Conservation (phyloP, 92 coral and sea anemone species). For the Palythoa caribaeorum region DNA sequence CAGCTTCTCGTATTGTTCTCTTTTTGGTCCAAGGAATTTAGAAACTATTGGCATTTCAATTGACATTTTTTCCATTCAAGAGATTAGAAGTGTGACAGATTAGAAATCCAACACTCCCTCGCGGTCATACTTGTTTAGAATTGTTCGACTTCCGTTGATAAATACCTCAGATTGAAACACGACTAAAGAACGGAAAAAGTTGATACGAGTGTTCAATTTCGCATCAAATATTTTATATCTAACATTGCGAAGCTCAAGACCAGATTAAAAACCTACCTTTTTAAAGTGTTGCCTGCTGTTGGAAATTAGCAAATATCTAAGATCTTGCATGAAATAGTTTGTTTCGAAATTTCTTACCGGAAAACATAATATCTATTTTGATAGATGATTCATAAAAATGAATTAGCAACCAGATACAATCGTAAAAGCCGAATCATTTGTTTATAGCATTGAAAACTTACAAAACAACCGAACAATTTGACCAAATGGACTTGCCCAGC, state of each 20-base stretch:
- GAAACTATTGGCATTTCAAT: not conserved
- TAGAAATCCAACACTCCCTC: not conserved
- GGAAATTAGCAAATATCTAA: not conserved
- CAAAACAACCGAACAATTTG: not conserved
- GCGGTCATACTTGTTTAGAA: not conserved
- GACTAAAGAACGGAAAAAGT: not conserved
- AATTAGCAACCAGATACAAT: not conserved
- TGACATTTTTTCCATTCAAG: slow-evolving; percentile 26
- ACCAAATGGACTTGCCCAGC: not conserved
- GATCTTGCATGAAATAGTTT: not conserved
- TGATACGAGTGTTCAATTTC: not conserved
- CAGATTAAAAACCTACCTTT: not conserved
- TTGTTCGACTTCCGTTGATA: slow-evolving; percentile 32
- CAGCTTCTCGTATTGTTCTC: not conserved
- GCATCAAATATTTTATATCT: not conserved
- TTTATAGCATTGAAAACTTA: too few species aligned
- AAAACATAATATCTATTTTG: not conserved
- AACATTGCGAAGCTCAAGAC: not conserved
- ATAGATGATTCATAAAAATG: not conserved
- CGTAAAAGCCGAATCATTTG: not conserved
- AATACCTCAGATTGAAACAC: slow-evolving; percentile 28
- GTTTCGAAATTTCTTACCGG: not conserved
- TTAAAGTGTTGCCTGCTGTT: not conserved
- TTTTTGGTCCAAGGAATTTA: slow-evolving; percentile 31
- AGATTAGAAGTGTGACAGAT: slow-evolving; percentile 10